These are phyloP conservation scores for Dufourea novaeangliae DNA, from an alignment of 1,140 invertebrate genomes.

Conservation along the genomic window DNA sequence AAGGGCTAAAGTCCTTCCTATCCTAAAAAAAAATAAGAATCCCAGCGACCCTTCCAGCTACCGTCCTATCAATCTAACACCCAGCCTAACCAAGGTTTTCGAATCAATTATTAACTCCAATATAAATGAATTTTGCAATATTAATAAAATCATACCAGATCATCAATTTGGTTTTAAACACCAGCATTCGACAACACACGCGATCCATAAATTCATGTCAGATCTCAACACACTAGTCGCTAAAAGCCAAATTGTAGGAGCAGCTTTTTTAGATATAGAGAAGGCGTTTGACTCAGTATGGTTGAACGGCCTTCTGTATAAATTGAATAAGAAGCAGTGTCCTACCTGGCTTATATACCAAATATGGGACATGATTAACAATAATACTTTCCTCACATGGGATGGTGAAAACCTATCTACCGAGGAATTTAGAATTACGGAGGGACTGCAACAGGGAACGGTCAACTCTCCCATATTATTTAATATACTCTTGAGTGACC, in stretches of 20 bases:
- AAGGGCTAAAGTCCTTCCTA: too few relatives aligned
- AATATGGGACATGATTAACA: constrained; percentile 42
- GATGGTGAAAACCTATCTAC: neutral
- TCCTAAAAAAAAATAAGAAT: too few relatives aligned
- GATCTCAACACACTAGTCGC: too few relatives aligned
- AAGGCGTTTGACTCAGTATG: constrained; percentile 58
- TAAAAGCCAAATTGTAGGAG: too few relatives aligned
- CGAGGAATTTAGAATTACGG: neutral
- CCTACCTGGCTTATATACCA: constrained; percentile 35
- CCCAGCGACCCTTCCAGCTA: too few relatives aligned
- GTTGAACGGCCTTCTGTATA: constrained; percentile 47
- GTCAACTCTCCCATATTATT: constrained; percentile 56
- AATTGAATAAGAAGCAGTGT: constrained; percentile 40
- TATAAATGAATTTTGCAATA: too few relatives aligned
- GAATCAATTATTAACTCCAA: neutral
- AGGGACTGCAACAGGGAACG: constrained; percentile 50
- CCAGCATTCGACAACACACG: neutral
- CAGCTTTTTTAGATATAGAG: too few relatives aligned
- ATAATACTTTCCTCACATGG: constrained; percentile 7
- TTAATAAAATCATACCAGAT: neutral
- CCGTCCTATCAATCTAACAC: neutral
- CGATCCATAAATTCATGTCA: neutral
- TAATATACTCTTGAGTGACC: constrained; percentile 43
- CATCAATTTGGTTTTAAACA: constrained; percentile 4
- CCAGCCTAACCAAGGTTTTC: too few relatives aligned